Percentiles rank a stretch among this genome's conserved stretches.
Conservation (phyloP, 2,797 vertebrate genomes). For the Melanogrammus aeglefinus region DNA sequence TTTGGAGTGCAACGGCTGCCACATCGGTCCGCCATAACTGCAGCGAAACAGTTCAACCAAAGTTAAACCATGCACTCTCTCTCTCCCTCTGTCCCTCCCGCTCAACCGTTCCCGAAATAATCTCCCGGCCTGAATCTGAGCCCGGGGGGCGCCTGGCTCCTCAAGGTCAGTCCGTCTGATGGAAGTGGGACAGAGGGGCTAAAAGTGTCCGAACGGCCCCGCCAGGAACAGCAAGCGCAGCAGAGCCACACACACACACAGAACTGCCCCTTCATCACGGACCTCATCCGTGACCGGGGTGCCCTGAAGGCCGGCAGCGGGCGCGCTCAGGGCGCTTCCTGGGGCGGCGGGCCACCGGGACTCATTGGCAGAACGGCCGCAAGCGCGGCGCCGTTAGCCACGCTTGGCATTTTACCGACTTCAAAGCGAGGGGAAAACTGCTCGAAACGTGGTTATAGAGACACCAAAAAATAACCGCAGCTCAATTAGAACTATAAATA, state of each 20-base stretch:
- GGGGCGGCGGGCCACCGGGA: not conserved
- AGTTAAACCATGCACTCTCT: constrained; percentile 1
- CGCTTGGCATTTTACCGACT: not conserved
- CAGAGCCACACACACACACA: constrained; percentile 23
- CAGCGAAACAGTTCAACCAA: not conserved
- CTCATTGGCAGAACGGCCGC: not conserved
- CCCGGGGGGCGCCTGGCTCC: constrained; percentile 51
- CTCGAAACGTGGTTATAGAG: not conserved
- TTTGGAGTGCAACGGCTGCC: not conserved
- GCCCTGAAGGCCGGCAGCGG: not conserved
- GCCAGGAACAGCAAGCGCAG: constrained; percentile 14
- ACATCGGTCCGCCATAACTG: not conserved
- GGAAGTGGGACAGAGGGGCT: constrained; percentile 61
- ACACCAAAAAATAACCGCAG: not conserved
- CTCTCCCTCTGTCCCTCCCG: constrained; percentile 39
- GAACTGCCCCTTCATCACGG: not conserved
- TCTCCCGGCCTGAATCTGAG: constrained; percentile 64
- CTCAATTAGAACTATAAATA: not conserved
- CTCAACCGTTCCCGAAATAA: constrained; percentile 70
- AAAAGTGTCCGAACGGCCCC: constrained; percentile 50
- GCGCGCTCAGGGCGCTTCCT: not conserved
- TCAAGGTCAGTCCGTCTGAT: constrained; percentile 59
- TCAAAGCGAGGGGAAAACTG: not conserved
- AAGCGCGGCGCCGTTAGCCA: not conserved
- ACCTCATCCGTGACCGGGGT: too few relatives aligned